A percentile compares a stretch with the other conserved stretches of the same genome.
Evolutionary conservation across 2,797 vertebrate genomes (phyloP).

Genomic region (Leptatherina wallacei): DNA sequence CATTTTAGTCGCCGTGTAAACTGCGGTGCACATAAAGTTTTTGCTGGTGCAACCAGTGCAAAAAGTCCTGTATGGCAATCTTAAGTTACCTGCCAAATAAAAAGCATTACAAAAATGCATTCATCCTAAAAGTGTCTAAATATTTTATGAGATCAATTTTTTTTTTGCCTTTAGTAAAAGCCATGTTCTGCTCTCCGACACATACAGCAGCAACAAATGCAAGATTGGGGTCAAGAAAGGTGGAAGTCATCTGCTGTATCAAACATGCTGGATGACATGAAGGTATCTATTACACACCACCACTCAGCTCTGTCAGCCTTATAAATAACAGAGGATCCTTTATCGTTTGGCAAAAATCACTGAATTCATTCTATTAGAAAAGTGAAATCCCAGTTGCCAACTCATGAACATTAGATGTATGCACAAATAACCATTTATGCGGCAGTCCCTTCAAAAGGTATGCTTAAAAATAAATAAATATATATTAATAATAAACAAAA

Average conservation of each 20-base stretch:
- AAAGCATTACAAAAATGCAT: neutral
- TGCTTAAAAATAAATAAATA: neutral
- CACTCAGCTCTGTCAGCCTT: neutral
- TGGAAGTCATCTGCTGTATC: constrained; percentile 22
- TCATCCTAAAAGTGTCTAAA: neutral
- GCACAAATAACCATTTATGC: too few relatives aligned
- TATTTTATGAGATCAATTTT: neutral
- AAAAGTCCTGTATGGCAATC: neutral
- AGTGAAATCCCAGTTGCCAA: neutral
- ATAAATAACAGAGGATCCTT: neutral
- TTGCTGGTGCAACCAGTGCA: too few relatives aligned
- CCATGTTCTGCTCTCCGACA: neutral
- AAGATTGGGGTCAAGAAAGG: constrained; percentile 22
- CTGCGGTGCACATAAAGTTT: too few relatives aligned
- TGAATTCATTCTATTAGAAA: neutral
- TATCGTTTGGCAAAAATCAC: neutral
- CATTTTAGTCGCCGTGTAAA: too few relatives aligned
- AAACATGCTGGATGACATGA: neutral
- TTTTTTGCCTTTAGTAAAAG: neutral
- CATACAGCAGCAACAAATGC: neutral
- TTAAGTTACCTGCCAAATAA: neutral
- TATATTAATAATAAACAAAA: too few relatives aligned
- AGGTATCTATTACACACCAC: neutral
- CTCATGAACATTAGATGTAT: neutral
- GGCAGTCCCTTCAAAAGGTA: too few relatives aligned